These are phyloP conservation scores for Phorcus lineatus DNA, from an alignment of 2,888 invertebrate genomes.

Conservation along the genomic window DNA sequence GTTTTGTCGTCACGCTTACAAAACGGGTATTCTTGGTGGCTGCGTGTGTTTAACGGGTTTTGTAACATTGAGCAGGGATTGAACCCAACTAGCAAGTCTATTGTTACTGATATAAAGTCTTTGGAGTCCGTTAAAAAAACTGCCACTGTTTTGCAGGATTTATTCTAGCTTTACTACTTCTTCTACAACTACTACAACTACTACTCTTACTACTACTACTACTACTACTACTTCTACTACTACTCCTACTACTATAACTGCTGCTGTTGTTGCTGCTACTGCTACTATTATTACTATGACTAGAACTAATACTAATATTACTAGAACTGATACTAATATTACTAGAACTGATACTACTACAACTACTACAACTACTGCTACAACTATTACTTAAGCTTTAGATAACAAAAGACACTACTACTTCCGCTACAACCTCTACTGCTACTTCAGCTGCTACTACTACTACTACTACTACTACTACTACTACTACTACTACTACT, in stretches of 20 bases:
- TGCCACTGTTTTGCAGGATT: no score
- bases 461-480: background rate
- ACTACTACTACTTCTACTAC: constrained; percentile 21
- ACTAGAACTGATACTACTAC: constrained; percentile 13
- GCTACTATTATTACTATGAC: constrained; percentile 14
- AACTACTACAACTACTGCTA: background rate
- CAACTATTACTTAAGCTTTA: background rate
- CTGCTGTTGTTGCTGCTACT: background rate
- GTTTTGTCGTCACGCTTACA: no score
- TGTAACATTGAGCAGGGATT: no score
- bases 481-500: background rate
- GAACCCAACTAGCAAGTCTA: no score
- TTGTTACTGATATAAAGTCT: no score
- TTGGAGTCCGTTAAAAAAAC: no score
- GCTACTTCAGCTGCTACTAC: background rate
- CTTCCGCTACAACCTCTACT: background rate
- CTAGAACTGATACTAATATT: background rate
- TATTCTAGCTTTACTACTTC: background rate
- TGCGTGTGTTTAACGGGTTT: background rate
- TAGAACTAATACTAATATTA: background rate
- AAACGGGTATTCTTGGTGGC: no score
- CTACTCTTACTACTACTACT: constrained; percentile 3
- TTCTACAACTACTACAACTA: constrained; percentile 23
- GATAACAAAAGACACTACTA: background rate
- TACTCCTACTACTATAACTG: constrained; percentile 6